phyloP scores from a whole-genome alignment of 2,888 invertebrate species.

The Microctonus aethiopoides region DNA sequence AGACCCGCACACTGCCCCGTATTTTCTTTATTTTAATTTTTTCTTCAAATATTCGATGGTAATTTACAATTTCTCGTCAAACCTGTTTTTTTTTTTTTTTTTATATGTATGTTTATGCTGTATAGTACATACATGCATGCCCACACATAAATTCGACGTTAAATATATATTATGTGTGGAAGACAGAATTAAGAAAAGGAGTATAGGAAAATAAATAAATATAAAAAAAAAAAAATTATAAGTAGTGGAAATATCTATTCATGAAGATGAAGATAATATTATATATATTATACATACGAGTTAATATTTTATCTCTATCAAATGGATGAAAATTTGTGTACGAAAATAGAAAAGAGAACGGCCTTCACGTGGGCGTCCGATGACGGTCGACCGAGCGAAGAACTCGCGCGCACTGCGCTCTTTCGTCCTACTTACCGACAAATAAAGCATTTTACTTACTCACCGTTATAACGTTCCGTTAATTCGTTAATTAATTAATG shows the following conservation, averaged over 20 bases:
- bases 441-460: constrained; percentile 33
- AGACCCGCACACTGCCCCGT: constrained; percentile 17
- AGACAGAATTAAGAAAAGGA: not conserved
- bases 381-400: constrained; percentile 38
- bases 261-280: too few relatives aligned
- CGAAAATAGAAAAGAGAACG: constrained; percentile 36
- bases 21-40: constrained; percentile 21
- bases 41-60: constrained; percentile 2
- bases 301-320: constrained; percentile 4
- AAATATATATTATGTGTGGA: not conserved
- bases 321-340: constrained; percentile 6
- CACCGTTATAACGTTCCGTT: constrained; percentile 39
- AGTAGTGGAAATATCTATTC: too few relatives aligned
- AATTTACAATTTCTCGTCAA: constrained; percentile 7
- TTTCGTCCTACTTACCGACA: constrained; percentile 27
- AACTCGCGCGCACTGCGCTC: constrained; percentile 1
- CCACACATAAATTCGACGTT: not conserved
- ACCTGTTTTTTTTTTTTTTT: not conserved
- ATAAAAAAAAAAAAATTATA: too few relatives aligned
- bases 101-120: not conserved
- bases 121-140: too few relatives aligned
- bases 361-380: constrained; percentile 39
- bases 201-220: not conserved
- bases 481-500: constrained; percentile 45
- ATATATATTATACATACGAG: too few relatives aligned